These are phyloP conservation scores for Plectrocnemia conspersa DNA, from an alignment of 1,140 invertebrate species.

Conservation along the genomic window DNA sequence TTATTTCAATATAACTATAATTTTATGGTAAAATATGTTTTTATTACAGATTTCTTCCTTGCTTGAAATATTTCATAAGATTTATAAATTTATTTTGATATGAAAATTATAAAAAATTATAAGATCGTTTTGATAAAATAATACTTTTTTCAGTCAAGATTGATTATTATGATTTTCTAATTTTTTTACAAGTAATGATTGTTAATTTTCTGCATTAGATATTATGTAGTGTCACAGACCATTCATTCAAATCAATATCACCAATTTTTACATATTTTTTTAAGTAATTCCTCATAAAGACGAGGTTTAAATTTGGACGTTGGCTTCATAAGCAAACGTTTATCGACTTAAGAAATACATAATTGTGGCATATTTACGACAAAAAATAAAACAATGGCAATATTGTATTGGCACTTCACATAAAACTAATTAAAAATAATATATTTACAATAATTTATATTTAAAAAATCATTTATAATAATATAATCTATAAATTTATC, in stretches of 20 bases:
- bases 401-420: constrained; percentile 1
- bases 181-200: no score
- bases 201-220: no score
- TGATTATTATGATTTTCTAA: no score
- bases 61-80: constrained; percentile 13
- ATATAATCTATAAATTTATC: background rate
- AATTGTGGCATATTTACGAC: background rate
- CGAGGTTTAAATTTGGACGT: background rate
- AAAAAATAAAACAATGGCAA: background rate
- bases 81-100: constrained; percentile 14
- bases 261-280: constrained; percentile 1
- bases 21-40: constrained; percentile 17
- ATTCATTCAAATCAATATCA: no score
- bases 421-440: background rate
- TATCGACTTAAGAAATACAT: background rate
- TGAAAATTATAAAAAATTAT: constrained; percentile 14
- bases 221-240: no score
- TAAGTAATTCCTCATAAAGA: background rate
- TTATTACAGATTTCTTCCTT: constrained; percentile 13
- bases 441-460: background rate
- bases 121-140: constrained; percentile 20
- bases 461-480: background rate
- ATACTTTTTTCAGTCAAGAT: constrained; percentile 8
- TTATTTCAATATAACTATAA: constrained; percentile 6
- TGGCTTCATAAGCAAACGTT: background rate